Evolutionary conservation across 2,113 vertebrate species (phyloP).

Genomic region (Malaclemys terrapin): DNA sequence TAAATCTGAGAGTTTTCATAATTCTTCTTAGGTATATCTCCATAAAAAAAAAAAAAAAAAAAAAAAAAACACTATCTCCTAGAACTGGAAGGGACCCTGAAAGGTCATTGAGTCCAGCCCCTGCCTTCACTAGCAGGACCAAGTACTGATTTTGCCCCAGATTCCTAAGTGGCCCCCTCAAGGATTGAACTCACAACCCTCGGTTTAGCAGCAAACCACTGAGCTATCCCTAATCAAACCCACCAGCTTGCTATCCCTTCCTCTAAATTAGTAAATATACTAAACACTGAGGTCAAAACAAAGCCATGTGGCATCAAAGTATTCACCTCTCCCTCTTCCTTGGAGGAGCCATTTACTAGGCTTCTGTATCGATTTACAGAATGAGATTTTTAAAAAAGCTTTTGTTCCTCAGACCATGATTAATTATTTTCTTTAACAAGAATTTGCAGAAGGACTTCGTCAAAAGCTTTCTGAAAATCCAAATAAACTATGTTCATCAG

Average conservation of each 20-base stretch:
- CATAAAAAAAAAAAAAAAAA: too few species aligned
- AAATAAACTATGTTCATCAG: not conserved
- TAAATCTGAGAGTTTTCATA: too few species aligned
- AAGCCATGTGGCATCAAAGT: not conserved
- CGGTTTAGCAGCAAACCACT: too few species aligned
- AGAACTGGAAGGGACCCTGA: too few species aligned
- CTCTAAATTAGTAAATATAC: not conserved
- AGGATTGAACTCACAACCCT: too few species aligned
- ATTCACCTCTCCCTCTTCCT: not conserved
- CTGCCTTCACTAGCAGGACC: too few species aligned
- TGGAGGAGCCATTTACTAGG: not conserved
- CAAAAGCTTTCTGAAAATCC: not conserved
- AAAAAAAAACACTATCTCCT: too few species aligned
- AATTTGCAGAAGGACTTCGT: not conserved
- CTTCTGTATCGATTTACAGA: not conserved
- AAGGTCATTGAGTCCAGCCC: too few species aligned
- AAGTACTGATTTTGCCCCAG: too few species aligned
- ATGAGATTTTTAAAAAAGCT: not conserved
- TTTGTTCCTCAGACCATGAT: not conserved
- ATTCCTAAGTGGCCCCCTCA: too few species aligned
- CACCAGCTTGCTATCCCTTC: not conserved
- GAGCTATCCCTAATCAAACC: not conserved
- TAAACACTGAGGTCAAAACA: not conserved
- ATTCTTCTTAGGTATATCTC: not conserved
- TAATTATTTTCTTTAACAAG: not conserved